Evolutionary conservation across 2,888 invertebrate genomes (phyloP).

Genomic region (Didymodactylos carnosus): DNA sequence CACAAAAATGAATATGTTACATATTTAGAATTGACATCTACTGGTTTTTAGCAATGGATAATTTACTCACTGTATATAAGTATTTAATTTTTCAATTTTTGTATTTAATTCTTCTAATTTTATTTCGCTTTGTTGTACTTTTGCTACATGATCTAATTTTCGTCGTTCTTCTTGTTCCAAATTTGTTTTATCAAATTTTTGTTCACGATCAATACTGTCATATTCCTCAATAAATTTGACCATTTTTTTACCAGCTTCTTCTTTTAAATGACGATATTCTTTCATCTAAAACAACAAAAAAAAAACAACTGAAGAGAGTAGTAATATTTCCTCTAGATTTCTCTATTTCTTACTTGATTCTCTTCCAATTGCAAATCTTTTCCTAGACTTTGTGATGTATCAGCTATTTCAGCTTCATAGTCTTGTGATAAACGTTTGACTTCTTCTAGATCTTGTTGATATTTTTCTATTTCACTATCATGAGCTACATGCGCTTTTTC

Average conservation of each 20-base stretch:
- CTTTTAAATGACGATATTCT: constrained; percentile 83
- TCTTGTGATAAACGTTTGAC: constrained; percentile 40
- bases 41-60: background rate
- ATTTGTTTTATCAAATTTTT: constrained; percentile 85
- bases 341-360: constrained; percentile 46
- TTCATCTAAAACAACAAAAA: constrained; percentile 39
- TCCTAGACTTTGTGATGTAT: constrained; percentile 59
- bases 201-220: constrained; percentile 83
- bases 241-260: constrained; percentile 78
- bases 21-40: no score
- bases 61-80: constrained; percentile 38
- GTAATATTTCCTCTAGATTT: no score
- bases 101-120: constrained; percentile 82
- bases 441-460: constrained; percentile 59
- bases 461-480: constrained; percentile 61
- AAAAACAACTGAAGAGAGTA: no score
- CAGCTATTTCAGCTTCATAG: constrained; percentile 61
- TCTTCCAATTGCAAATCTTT: constrained; percentile 79
- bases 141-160: constrained; percentile 67
- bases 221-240: constrained; percentile 76
- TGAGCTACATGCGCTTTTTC: constrained; percentile 54
- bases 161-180: constrained; percentile 73
- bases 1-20: no score
- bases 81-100: constrained; percentile 72
- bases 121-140: constrained; percentile 69